Base-by-base conservation (phyloP, 2,888 invertebrate species). In the Oegoconia quadripuncta region DNA sequence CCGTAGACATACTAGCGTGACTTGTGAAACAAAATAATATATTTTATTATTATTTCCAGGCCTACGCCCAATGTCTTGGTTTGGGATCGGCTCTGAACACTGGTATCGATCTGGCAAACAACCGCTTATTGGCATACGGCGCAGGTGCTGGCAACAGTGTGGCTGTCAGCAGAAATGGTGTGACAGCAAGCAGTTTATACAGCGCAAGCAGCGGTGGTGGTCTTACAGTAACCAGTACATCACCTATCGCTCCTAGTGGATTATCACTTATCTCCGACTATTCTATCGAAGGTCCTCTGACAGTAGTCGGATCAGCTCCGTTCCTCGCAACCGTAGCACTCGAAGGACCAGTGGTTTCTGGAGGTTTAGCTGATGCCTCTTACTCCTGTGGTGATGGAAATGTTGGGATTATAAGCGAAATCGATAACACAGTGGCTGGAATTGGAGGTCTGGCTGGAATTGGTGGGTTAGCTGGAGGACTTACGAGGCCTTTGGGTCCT, bases 191-290 rank as follows among this genome's bases (percentile, higher is more conserved):
- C 37, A 13, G 11, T 30, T n/a, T n/a, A n/a, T n/a, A n/a, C n/a
- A n/a, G n/a, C n/a, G n/a, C n/a, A n/a, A n/a, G 40, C 22, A 34
- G 23, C 36, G 35, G 44, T 9, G 46, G 46, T 2, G 45, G 42
- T 16, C 22, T 52, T 12, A 23, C 35, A 12, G 36, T 48, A 13
- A 22, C 37, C 30, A 42, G 48, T 37, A 9, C 52, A 1, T 59
- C 60, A 6, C 52, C 55, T 2, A 41, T 48, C 22, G 27, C 53
- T 9, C 55, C 62, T 4, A 48, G 41, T 32, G 60, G 62, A 11
- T 46, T 64, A 9, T 48, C 52, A 1, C 48, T 63, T 2, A 15
- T 52, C 1, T 55, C 62, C 17, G 64, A 63, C 15, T 59, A 61
- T 36, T 44, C 49, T 1, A 60, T 62, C 12, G 57, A 59, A 25